Percentiles rank a stretch among this genome's conserved stretches.
These are phyloP conservation scores for Diceros bicornis DNA, from an alignment of 2,797 vertebrate genomes.

Conservation along the genomic window DNA sequence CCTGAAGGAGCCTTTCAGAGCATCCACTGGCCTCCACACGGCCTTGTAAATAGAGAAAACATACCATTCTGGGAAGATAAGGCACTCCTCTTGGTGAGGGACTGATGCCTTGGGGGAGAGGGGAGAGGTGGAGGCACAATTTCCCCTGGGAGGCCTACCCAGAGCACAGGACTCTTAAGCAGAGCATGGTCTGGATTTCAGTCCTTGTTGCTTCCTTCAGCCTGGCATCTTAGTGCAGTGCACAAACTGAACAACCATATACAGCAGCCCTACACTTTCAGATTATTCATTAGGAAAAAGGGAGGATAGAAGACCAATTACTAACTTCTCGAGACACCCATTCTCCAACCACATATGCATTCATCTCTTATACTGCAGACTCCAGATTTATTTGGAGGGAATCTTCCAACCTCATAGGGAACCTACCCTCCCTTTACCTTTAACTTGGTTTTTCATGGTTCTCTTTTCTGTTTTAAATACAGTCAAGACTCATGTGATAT, in stretches of 20 bases:
- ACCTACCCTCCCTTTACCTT: neutral
- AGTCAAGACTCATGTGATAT: neutral
- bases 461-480: constrained; percentile 26
- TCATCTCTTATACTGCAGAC: neutral
- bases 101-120: neutral
- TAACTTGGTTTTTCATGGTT: neutral
- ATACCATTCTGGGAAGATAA: neutral
- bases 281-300: neutral
- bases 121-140: neutral
- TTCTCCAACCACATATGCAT: neutral
- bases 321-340: neutral
- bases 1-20: neutral
- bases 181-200: neutral
- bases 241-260: neutral
- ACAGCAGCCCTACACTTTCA: neutral
- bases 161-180: neutral
- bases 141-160: neutral
- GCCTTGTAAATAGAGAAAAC: constrained; percentile 23
- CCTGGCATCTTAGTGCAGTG: neutral
- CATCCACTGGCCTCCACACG: neutral
- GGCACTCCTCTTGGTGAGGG: neutral
- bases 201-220: neutral
- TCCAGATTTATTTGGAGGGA: neutral
- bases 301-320: neutral
- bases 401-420: neutral